These are phyloP conservation scores for Phaethornis superciliosus DNA, from an alignment of 2,113 vertebrate species.

Conservation along the genomic window DNA sequence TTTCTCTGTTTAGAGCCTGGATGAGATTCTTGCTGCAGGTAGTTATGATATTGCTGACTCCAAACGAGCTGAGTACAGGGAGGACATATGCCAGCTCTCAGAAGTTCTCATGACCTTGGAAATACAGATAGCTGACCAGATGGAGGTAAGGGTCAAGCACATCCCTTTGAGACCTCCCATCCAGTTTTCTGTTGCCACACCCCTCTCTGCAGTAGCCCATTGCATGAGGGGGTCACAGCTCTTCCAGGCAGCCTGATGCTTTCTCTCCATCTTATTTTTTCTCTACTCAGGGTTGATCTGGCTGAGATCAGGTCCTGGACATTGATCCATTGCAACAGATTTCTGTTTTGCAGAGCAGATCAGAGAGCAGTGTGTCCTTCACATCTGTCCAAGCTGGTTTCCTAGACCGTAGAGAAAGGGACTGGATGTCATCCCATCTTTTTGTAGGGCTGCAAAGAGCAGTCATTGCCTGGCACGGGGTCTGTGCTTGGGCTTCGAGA, in stretches of 20 bases:
- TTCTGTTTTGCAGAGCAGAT: not conserved
- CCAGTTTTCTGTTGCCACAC: not conserved
- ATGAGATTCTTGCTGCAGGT: slow-evolving; percentile 62
- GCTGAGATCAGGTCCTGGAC: not conserved
- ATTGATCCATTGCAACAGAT: not conserved
- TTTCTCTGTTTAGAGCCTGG: slow-evolving; percentile 70
- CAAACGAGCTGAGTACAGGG: slow-evolving; percentile 40
- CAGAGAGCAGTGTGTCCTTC: not conserved
- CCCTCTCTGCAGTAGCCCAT: not conserved
- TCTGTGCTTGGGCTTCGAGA: slow-evolving; percentile 18
- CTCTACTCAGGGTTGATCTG: not conserved
- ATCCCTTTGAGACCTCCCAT: not conserved
- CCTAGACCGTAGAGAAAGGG: not conserved
- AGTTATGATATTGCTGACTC: slow-evolving; percentile 53
- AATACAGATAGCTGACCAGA: slow-evolving; percentile 78
- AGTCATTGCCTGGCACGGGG: not conserved
- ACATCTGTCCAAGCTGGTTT: not conserved
- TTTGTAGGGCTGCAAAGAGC: not conserved
- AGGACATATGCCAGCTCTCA: slow-evolving; percentile 74
- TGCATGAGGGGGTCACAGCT: not conserved
- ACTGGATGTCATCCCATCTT: not conserved
- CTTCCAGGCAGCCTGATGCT: not conserved
- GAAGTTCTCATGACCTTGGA: slow-evolving; percentile 82
- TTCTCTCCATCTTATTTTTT: not conserved
- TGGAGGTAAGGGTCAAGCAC: slow-evolving; percentile 80